phyloP scores from a whole-genome alignment of 2,797 vertebrate genomes.

The Muscicapa comitata region DNA sequence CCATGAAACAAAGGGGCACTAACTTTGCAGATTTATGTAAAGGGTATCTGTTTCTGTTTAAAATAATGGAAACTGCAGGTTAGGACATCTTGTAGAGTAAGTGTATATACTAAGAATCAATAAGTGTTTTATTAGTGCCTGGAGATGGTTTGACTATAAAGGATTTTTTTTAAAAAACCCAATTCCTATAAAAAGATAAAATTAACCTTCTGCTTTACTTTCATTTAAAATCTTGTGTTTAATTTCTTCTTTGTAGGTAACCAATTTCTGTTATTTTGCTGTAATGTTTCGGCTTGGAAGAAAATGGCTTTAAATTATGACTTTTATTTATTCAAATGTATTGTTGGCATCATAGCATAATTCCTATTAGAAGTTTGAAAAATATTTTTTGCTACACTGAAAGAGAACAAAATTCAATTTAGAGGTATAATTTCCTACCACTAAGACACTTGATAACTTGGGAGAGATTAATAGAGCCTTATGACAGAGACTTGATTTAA shows the following conservation, averaged over 20 bases:
- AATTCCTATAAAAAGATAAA: slow-evolving; percentile 66
- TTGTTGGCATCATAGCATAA: slow-evolving; percentile 25
- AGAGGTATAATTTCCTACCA: slow-evolving; percentile 73
- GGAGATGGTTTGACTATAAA: slow-evolving; percentile 53
- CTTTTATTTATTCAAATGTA: slow-evolving; percentile 66
- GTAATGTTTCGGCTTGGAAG: not conserved
- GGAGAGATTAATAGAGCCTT: slow-evolving; percentile 70
- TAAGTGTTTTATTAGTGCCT: slow-evolving; percentile 69
- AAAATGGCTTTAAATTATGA: slow-evolving; percentile 63
- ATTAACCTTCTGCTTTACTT: slow-evolving; percentile 55
- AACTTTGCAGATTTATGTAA: slow-evolving; percentile 32
- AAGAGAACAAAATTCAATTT: slow-evolving; percentile 76
- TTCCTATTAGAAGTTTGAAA: slow-evolving; percentile 66
- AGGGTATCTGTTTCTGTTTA: slow-evolving; percentile 50
- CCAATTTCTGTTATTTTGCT: slow-evolving; percentile 48
- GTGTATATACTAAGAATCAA: slow-evolving; percentile 62
- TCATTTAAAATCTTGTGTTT: slow-evolving; percentile 59
- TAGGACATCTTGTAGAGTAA: slow-evolving; percentile 52
- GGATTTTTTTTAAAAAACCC: not conserved
- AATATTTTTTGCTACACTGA: slow-evolving; percentile 68
- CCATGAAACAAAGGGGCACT: slow-evolving; percentile 34
- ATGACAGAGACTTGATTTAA: slow-evolving; percentile 74
- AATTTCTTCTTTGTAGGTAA: slow-evolving; percentile 60
- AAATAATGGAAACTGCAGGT: slow-evolving; percentile 2
- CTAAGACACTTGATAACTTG: slow-evolving; percentile 67